phyloP scores from a whole-genome alignment of 2,797 vertebrate species.

The Otolemur crassicaudatus region DNA sequence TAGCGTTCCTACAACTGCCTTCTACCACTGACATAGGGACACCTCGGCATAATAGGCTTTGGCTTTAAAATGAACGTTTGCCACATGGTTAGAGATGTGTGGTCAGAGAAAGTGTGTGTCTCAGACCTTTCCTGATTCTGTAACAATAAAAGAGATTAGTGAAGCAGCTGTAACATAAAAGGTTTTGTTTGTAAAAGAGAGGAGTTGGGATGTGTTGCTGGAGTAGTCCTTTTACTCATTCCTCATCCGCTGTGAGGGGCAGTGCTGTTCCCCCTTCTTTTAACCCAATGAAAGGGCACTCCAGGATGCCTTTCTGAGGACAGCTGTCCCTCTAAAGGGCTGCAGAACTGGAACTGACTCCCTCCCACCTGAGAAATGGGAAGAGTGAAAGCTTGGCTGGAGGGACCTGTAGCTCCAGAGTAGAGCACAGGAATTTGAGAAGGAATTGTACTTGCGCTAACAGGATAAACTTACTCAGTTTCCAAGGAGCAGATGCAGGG shows the following conservation, averaged over 20 bases:
- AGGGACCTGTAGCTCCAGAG: background rate
- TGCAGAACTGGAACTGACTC: background rate
- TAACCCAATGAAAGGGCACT: background rate
- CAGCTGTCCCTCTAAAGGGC: background rate
- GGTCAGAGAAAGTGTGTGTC: too few species aligned
- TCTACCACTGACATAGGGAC: background rate
- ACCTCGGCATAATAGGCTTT: rapidly evolving
- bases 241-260: background rate
- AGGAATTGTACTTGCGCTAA: background rate
- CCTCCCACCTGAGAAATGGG: background rate
- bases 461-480: background rate
- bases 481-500: background rate
- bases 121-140: too few species aligned
- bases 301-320: background rate
- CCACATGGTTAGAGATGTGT: background rate
- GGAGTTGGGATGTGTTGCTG: background rate
- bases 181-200: too few species aligned
- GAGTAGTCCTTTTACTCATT: background rate
- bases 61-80: background rate
- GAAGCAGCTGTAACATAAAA: background rate
- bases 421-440: too few species aligned
- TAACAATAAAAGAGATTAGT: background rate
- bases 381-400: background rate
- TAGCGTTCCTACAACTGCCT: background rate
- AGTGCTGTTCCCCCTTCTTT: background rate